Evolutionary conservation across 2,797 vertebrate genomes (phyloP).

Genomic region (Yasuhikotakia modesta): DNA sequence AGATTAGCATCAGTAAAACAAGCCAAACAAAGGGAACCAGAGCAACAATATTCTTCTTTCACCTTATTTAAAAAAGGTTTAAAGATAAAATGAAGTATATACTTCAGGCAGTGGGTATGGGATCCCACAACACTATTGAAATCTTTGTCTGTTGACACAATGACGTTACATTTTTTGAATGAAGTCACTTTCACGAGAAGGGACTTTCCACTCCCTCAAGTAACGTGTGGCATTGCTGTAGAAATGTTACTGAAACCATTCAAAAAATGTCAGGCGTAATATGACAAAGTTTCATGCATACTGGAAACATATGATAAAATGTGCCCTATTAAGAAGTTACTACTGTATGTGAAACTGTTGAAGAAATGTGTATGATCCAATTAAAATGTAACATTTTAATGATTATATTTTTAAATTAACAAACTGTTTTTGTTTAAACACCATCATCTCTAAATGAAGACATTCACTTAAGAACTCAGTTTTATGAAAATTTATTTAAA

Average conservation of each 20-base stretch:
- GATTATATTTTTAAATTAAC: too few species aligned
- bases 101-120: neutral
- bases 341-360: neutral
- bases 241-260: conserved; percentile 46
- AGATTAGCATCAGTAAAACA: conserved; percentile 21
- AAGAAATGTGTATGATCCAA: too few species aligned
- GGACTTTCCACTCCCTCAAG: conserved; percentile 39
- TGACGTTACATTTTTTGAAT: conserved; percentile 56
- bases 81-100: neutral
- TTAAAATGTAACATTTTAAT: neutral
- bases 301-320: neutral
- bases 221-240: conserved; percentile 50
- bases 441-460: conserved; percentile 1
- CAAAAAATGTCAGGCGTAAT: neutral
- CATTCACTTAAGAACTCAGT: conserved; percentile 47
- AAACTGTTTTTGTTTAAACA: neutral
- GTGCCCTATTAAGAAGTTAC: too few species aligned
- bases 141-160: conserved; percentile 33
- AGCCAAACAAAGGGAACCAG: neutral
- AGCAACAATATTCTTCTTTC: neutral
- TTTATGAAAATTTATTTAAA: conserved; percentile 79
- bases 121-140: conserved; percentile 51
- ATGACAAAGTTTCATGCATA: neutral
- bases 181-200: conserved; percentile 46
- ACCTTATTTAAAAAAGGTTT: neutral